These are phyloP conservation scores for Bactericera cockerelli DNA, from an alignment of 1,140 invertebrate species.

Conservation along the genomic window DNA sequence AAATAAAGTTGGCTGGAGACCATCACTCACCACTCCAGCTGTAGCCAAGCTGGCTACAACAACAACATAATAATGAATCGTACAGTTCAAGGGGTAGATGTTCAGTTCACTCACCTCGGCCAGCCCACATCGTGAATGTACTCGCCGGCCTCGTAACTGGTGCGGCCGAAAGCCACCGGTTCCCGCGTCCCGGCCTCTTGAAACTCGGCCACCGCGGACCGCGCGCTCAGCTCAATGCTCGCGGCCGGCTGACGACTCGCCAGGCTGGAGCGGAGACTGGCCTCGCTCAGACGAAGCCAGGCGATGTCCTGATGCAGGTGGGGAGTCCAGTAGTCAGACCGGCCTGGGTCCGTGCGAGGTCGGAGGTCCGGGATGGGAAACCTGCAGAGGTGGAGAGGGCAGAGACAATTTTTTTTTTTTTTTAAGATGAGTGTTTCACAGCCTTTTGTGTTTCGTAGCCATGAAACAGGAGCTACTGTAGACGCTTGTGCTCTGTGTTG, in stretches of 20 bases:
- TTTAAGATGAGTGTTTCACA: too few relatives aligned
- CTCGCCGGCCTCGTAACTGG: conserved; percentile 31
- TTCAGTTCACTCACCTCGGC: conserved; percentile 10
- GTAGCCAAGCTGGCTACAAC: too few relatives aligned
- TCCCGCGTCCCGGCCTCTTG: conserved; percentile 34
- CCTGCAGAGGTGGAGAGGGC: too few relatives aligned
- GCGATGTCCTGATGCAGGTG: conserved; percentile 64
- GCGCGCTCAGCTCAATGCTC: conserved; percentile 42
- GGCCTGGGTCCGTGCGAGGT: conserved; percentile 47
- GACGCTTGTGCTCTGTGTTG: too few relatives aligned
- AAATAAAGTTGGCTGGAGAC: too few relatives aligned
- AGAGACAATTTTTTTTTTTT: too few relatives aligned
- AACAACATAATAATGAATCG: too few relatives aligned
- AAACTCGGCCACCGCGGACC: conserved; percentile 42
- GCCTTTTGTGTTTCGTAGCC: too few relatives aligned
- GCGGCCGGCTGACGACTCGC: conserved; percentile 32
- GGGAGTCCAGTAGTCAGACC: conserved; percentile 61
- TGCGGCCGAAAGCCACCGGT: conserved; percentile 36
- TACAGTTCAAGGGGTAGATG: too few relatives aligned
- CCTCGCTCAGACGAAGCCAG: conserved; percentile 43
- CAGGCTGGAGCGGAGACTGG: conserved; percentile 37
- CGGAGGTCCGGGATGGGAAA: conserved; percentile 81
- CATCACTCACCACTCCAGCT: too few relatives aligned
- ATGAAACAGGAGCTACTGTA: too few relatives aligned
- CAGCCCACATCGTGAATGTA: conserved; percentile 14